phyloP scores from a whole-genome alignment of 1,140 invertebrate genomes.

The Listronotus oregonensis region DNA sequence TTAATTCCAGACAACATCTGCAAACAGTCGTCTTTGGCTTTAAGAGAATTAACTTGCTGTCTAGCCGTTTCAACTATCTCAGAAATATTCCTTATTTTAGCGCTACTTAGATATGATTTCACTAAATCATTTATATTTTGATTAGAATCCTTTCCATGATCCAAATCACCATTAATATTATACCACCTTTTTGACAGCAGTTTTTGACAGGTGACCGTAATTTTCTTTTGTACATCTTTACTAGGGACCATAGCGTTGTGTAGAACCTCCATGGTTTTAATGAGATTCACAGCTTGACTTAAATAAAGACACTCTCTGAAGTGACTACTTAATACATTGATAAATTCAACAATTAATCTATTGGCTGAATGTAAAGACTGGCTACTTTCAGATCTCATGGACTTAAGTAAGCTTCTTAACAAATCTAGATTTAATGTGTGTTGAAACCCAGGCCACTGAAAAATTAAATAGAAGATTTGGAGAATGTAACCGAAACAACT shows the following conservation, averaged over 20 bases:
- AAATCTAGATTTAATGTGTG: constrained; percentile 61
- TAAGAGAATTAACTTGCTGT: constrained; percentile 59
- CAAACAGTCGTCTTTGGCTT: constrained; percentile 61
- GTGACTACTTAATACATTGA: constrained; percentile 49
- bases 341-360: constrained; percentile 47
- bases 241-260: constrained; percentile 51
- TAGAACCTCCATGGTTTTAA: constrained; percentile 57
- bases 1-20: constrained; percentile 62
- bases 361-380: constrained; percentile 51
- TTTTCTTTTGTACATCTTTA: constrained; percentile 51
- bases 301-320: constrained; percentile 58
- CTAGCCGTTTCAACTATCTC: constrained; percentile 60
- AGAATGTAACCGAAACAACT: constrained; percentile 65
- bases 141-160: constrained; percentile 60
- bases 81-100: constrained; percentile 58
- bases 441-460: constrained; percentile 78
- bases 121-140: constrained; percentile 59
- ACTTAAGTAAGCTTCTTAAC: constrained; percentile 62
- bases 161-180: constrained; percentile 57
- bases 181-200: constrained; percentile 63
- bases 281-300: constrained; percentile 57
- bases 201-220: constrained; percentile 57
- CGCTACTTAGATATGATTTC: constrained; percentile 57
- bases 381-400: constrained; percentile 40
- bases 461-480: constrained; percentile 63